Base-by-base conservation (phyloP, 2,888 invertebrate species). In the Tenthredo livida region DNA sequence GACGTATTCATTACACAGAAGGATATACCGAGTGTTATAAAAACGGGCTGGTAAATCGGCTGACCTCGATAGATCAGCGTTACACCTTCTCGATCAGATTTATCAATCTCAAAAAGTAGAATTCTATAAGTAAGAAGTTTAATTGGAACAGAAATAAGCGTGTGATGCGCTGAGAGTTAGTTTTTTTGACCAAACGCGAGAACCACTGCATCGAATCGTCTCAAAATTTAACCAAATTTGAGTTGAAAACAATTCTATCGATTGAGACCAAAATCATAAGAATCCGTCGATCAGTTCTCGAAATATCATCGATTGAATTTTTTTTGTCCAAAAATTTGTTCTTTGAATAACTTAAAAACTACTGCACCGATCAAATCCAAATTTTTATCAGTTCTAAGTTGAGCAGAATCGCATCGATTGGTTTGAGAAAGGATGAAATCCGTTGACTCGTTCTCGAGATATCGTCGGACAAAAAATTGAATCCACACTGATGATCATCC, bases 1-100 rank as follows among this genome's bases (percentile, higher is more conserved):
- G n/a, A n/a, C 54, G n/a, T 54, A 54, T 54, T 54, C 54, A n/a
- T 54, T 54, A 54, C n/a, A 54, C 54, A n/a, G n/a, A 54, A n/a
- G 54, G n/a, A 54, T n/a, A 54, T n/a, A 15, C 47, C 47, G 12
- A 54, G n/a, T n/a, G 7, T 54, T 54, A 54, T 54, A n/a, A n/a
- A 54, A 54, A 50, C 47, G 15, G 15, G 47, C 12, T 47, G 47
- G 47, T 47, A 12, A 47, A 47, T 47, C 47, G 47, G 47, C 12
- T 4, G 47, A 47, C 47, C 47, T 15, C 47, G 47, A 47, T 47
- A 15, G 0, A 47, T 47, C 47, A 47, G 12, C 47, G 15, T 47
- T 7, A 47, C 3, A 47, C 12, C 0, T 47, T 15, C 43, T 47
- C 2, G 15, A 12, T 47, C 15, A 10, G 47, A 47, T 47, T 47